Evolutionary conservation across 2,888 invertebrate genomes (phyloP).

Genomic region (Lamellibrachia columna): DNA sequence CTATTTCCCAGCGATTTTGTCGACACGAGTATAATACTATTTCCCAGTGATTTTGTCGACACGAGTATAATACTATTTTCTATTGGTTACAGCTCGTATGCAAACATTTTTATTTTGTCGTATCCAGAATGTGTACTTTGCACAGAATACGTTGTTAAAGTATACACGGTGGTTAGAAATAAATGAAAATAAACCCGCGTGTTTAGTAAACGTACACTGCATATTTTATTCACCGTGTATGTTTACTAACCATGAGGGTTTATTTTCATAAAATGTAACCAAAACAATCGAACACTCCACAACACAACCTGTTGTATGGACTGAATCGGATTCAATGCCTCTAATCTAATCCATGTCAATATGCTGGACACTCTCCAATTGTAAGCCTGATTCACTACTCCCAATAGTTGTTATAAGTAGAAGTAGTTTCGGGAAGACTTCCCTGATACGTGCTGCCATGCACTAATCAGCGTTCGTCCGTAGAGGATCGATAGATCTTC

Average conservation of each 20-base stretch:
- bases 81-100: too few relatives aligned
- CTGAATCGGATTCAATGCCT: background rate
- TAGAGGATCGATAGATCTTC: background rate
- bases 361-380: background rate
- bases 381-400: background rate
- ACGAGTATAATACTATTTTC: too few relatives aligned
- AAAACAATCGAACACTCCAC: background rate
- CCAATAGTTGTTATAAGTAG: background rate
- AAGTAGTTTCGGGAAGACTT: background rate
- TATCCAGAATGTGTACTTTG: too few relatives aligned
- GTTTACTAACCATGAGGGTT: background rate
- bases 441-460: background rate
- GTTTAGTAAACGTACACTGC: too few relatives aligned
- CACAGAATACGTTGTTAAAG: too few relatives aligned
- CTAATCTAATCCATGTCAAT: background rate
- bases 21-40: too few relatives aligned
- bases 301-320: background rate
- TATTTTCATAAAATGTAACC: background rate
- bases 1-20: too few relatives aligned
- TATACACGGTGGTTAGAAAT: too few relatives aligned
- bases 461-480: background rate
- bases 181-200: too few relatives aligned
- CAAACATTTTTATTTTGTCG: too few relatives aligned
- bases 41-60: too few relatives aligned
- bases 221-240: background rate